Conservation (phyloP, 2,797 vertebrate species). For the Rhyacichthys aspro region DNA sequence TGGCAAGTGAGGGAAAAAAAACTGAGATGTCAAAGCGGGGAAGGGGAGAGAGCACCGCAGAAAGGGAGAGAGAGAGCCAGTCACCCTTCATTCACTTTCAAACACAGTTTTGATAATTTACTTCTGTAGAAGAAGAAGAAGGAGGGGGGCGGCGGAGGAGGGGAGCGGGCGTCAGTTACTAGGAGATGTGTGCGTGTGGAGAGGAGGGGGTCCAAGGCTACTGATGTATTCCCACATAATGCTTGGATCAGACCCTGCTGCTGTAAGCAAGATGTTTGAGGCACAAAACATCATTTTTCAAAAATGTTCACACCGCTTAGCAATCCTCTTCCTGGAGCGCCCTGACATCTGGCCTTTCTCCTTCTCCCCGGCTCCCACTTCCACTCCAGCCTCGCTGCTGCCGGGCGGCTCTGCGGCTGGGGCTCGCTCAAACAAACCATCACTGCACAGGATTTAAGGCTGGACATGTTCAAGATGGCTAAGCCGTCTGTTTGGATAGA, state of each 20-base stretch:
- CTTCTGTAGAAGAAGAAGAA: slow-evolving; percentile 88
- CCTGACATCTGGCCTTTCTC: slow-evolving; percentile 77
- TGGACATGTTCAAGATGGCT: neutral
- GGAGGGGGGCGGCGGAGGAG: slow-evolving; percentile 60
- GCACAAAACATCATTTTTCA: slow-evolving; percentile 81
- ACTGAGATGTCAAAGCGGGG: slow-evolving; percentile 97
- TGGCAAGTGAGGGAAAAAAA: slow-evolving; percentile 87
- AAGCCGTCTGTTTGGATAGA: slow-evolving; percentile 1
- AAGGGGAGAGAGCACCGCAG: slow-evolving; percentile 82
- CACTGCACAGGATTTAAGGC: slow-evolving; percentile 19
- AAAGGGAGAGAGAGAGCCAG: slow-evolving; percentile 84
- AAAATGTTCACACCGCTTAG: slow-evolving; percentile 80
- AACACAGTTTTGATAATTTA: slow-evolving; percentile 98
- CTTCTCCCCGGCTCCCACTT: slow-evolving; percentile 65
- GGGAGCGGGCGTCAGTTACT: slow-evolving; percentile 71
- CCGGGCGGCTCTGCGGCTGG: slow-evolving; percentile 24
- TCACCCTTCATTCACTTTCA: slow-evolving; percentile 98
- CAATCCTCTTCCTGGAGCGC: slow-evolving; percentile 74
- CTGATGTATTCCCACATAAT: slow-evolving; percentile 87
- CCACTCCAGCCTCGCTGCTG: slow-evolving; percentile 60
- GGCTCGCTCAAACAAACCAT: slow-evolving; percentile 44
- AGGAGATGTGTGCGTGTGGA: slow-evolving; percentile 57
- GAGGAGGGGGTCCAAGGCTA: slow-evolving; percentile 69
- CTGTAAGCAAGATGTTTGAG: slow-evolving; percentile 89
- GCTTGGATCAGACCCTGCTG: slow-evolving; percentile 88